A percentile compares a stretch with the other conserved stretches of the same genome.
These are phyloP conservation scores for Periphyllus acericola DNA, from an alignment of 2,888 invertebrate species.

Conservation along the genomic window DNA sequence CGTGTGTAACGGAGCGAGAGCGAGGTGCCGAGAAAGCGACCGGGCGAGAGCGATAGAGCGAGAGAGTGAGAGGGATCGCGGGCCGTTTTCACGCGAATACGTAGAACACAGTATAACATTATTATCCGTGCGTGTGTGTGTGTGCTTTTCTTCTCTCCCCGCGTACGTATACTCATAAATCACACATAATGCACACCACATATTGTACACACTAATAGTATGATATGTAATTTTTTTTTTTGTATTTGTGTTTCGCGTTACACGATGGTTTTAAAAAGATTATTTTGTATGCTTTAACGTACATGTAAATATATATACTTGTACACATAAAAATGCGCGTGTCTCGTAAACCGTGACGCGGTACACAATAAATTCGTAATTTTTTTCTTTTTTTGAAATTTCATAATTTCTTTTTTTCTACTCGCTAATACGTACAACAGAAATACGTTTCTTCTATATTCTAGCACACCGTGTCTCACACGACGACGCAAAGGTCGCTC, in stretches of 20 bases:
- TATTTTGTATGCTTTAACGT: neutral
- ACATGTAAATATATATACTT: neutral
- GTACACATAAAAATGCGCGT: neutral
- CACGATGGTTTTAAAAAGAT: neutral
- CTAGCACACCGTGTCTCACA: neutral
- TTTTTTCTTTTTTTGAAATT: neutral
- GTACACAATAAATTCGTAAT: neutral
- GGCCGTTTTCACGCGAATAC: neutral
- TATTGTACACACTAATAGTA: neutral
- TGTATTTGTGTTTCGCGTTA: neutral
- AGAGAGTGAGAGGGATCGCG: neutral
- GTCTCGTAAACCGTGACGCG: neutral
- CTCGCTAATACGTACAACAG: neutral
- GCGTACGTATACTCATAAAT: neutral
- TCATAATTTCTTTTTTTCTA: neutral
- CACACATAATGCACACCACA: neutral
- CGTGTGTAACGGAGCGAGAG: neutral
- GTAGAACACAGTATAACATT: neutral
- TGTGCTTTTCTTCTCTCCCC: neutral
- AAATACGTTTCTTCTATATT: neutral
- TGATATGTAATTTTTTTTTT: neutral
- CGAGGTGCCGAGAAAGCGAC: neutral
- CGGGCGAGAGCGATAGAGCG: no score
- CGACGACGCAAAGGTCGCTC: neutral
- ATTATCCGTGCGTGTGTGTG: neutral